These are phyloP conservation scores for Caenorhabditis drosophilae DNA, from an alignment of 2,888 invertebrate species.

Conservation along the genomic window DNA sequence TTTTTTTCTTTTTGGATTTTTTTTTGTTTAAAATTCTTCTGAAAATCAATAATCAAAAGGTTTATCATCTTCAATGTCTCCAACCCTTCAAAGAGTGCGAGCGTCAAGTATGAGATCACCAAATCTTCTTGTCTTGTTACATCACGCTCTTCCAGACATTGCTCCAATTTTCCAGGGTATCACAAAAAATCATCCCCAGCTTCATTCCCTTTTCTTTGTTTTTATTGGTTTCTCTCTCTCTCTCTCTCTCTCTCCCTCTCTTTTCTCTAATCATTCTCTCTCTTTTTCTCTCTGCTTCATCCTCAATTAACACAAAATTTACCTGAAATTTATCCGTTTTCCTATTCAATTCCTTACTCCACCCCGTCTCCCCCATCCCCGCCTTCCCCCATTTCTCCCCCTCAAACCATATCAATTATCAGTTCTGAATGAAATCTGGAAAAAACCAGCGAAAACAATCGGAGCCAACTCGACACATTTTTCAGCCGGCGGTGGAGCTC, in stretches of 20 bases:
- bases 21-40: too few species aligned
- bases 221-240: too few species aligned
- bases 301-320: too few species aligned
- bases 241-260: too few species aligned
- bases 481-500: constrained; percentile 26
- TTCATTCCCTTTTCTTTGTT: too few species aligned
- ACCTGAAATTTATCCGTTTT: neutral
- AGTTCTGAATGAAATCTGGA: too few species aligned
- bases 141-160: constrained; percentile 33
- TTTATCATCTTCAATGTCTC: constrained; percentile 11
- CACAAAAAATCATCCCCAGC: neutral
- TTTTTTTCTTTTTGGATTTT: too few species aligned
- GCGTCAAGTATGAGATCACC: constrained; percentile 22
- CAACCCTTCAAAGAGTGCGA: constrained; percentile 28
- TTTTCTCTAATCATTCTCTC: too few species aligned
- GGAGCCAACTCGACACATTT: too few species aligned
- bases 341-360: neutral
- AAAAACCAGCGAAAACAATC: too few species aligned
- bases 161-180: constrained; percentile 21
- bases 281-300: too few species aligned
- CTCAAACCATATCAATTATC: neutral
- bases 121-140: constrained; percentile 26
- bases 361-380: too few species aligned
- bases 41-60: neutral
- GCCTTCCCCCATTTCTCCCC: neutral